Base-by-base conservation (phyloP, 2,888 invertebrate genomes). In the Meghimatium bilineatum region DNA sequence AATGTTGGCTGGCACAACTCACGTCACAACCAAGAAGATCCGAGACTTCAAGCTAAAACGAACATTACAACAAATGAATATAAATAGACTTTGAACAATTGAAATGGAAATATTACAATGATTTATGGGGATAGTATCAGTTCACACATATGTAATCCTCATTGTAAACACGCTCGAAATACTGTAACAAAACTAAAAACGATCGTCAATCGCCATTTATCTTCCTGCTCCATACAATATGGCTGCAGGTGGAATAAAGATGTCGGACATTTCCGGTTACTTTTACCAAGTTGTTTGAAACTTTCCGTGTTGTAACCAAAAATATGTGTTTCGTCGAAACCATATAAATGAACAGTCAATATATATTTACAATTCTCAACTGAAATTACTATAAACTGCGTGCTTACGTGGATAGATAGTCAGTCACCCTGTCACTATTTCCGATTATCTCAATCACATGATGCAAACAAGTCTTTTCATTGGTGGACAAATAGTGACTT, bases 341-440 rank as follows among this genome's bases (percentile, higher is more conserved):
- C 6, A 56, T 20, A 56, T 20, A 56, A 56, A 56, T 3, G 23
- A 56, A 56, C 20, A 56, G 56, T 23, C 23, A 20, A 56, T 56
- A 56, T 14, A 14, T 3, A 6, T 6, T 56, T 56, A 56, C 20
- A 56, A 56, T 56, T 20, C 23, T 20, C 17, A 56, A 56, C 20
- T 56, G 20, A 56, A 23, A 10, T 56, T 10, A 56, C 56, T 2
- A 14, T 26, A 74, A 34, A 32, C 34, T 32, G 12, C 3, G 2
- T 34, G 34, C 67, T 67, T 67, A 67, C 67, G 86, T 86, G 85
- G 83, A 63, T 81, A 44, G 80, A 29, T 44, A 63, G 83, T 85
- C 85, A 86, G 87, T 87, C 87, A 86, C 86, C 85, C 85, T 86
- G 86, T 86, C 84, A 84, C 80, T 86, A 87, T 85, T 77, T 85